These are phyloP conservation scores for Porites australiensis DNA, from an alignment of 64 coral and sea anemone genomes.

Conservation along the genomic window DNA sequence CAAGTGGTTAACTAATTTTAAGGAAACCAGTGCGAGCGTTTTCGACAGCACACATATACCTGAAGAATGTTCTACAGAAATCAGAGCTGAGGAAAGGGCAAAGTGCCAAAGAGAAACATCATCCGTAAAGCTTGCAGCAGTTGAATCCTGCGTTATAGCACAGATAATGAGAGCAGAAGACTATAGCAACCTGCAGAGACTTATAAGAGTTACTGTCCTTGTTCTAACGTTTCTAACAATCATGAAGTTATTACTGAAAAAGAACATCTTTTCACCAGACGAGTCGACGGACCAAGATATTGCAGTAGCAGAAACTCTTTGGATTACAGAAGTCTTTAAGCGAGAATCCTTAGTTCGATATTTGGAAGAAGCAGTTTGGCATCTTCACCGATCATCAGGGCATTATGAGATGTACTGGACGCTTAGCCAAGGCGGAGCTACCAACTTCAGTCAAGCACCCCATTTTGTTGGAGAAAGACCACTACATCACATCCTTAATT, in stretches of 20 bases:
- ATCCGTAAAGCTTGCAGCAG: no score
- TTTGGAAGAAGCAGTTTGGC: slow-evolving; percentile 42
- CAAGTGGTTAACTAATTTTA: background rate
- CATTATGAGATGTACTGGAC: slow-evolving; percentile 19
- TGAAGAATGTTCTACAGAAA: no score
- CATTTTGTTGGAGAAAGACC: no score
- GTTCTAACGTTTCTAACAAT: background rate
- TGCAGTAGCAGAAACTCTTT: background rate
- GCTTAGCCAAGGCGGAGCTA: background rate
- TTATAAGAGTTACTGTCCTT: slow-evolving; percentile 11
- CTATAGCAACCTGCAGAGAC: background rate
- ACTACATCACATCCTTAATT: no score
- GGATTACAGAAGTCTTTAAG: slow-evolving; percentile 15
- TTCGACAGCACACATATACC: no score
- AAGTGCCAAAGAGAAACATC: no score
- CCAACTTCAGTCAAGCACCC: background rate
- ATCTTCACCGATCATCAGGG: slow-evolving; percentile 50
- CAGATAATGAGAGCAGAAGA: no score
- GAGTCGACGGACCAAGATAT: background rate
- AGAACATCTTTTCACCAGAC: background rate
- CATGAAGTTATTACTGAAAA: background rate
- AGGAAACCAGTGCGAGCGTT: background rate
- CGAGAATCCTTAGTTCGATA: slow-evolving; percentile 31
- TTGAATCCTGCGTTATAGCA: no score
- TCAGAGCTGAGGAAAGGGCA: no score